Conservation (phyloP, 2,797 vertebrate genomes). For the Sorex maritimensis region DNA sequence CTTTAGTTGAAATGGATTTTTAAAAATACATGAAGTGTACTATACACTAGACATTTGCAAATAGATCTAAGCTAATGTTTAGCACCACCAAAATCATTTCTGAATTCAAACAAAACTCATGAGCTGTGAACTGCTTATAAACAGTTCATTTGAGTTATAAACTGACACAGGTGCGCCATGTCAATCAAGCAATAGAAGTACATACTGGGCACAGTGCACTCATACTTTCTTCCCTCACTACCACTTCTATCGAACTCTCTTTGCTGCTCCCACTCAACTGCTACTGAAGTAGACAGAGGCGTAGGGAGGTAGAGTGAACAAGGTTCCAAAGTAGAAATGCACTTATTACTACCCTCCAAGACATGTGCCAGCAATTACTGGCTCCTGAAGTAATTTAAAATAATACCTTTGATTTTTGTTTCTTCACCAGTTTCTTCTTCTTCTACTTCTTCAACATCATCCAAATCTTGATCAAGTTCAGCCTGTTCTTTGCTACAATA, state of each 20-base stretch:
- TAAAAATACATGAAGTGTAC: not conserved
- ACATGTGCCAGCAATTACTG: constrained; percentile 61
- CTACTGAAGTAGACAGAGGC: constrained; percentile 18
- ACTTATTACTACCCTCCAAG: constrained; percentile 43
- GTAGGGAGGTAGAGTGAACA: not conserved
- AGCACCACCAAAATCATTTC: constrained; percentile 36
- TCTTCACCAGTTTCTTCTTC: constrained; percentile 98
- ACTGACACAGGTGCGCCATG: too few relatives aligned
- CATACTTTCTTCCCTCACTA: not conserved
- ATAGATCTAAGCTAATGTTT: constrained; percentile 33
- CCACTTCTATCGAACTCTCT: not conserved
- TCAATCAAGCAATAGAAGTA: not conserved
- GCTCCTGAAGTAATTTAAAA: constrained; percentile 82
- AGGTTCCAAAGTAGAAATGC: not conserved
- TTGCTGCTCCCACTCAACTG: not conserved
- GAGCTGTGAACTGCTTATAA: not conserved
- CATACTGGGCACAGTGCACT: not conserved
- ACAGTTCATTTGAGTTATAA: too few relatives aligned
- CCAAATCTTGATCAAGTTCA: constrained; percentile 99
- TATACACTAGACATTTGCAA: constrained; percentile 2
- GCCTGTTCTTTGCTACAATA: constrained; percentile 97
- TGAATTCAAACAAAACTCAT: constrained; percentile 20
- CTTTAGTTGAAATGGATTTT: not conserved
- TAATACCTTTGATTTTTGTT: constrained; percentile 97
- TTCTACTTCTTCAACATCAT: constrained; percentile 99